These are phyloP conservation scores for Amblyteles armatorius DNA, from an alignment of 2,888 invertebrate species.

Conservation along the genomic window DNA sequence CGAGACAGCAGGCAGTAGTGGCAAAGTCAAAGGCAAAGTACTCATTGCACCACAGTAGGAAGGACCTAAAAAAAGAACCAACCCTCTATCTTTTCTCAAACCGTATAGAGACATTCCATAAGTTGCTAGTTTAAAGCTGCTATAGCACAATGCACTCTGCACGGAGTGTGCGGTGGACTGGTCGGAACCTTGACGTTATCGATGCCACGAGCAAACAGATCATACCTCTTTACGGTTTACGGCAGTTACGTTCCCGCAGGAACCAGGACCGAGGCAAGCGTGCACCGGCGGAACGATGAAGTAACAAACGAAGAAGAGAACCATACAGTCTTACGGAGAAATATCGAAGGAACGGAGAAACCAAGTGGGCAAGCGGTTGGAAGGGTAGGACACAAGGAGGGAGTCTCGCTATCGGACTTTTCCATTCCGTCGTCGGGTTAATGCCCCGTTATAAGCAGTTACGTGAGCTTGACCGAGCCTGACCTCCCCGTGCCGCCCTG, in stretches of 20 bases:
- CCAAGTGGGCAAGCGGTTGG: constrained; percentile 23
- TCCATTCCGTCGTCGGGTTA: constrained; percentile 62
- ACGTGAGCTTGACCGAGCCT: constrained; percentile 71
- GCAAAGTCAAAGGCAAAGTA: not conserved
- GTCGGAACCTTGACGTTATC: constrained; percentile 36
- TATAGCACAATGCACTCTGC: not conserved
- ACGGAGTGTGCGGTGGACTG: not conserved
- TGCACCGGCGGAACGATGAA: constrained; percentile 1
- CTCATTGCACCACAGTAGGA: not conserved
- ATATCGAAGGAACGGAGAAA: constrained; percentile 1
- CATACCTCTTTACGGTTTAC: constrained; percentile 42
- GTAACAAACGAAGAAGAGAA: constrained; percentile 25
- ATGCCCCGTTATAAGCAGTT: constrained; percentile 69
- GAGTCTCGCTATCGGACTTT: constrained; percentile 26
- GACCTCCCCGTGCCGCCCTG: constrained; percentile 32
- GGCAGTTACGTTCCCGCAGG: constrained; percentile 15
- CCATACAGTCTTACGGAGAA: not conserved
- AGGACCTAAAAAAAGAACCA: not conserved
- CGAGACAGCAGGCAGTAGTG: not conserved
- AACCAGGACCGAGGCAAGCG: not conserved
- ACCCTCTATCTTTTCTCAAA: not conserved
- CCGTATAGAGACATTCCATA: not conserved
- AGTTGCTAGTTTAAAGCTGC: not conserved
- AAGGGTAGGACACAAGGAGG: constrained; percentile 40
- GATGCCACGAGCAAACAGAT: constrained; percentile 20